phyloP scores from a whole-genome alignment of 92 coral and sea anemone species.

The Heteractis magnifica region DNA sequence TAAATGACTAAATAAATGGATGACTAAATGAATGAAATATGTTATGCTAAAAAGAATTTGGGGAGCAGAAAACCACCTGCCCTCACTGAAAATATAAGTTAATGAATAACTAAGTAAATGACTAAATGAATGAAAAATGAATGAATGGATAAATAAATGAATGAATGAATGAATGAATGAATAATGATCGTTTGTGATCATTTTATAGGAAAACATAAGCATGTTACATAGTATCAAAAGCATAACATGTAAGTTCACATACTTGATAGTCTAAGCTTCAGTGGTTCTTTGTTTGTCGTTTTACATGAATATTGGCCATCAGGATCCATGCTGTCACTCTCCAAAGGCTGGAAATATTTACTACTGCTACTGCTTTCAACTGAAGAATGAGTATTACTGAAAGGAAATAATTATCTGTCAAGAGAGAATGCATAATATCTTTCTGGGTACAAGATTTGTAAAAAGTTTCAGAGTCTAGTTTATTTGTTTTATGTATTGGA shows the following conservation, averaged over 20 bases:
- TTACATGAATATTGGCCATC: constrained; percentile 81
- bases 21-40: no score
- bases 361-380: constrained; percentile 12
- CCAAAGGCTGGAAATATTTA: constrained; percentile 62
- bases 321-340: constrained; percentile 29
- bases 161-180: background rate
- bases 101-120: background rate
- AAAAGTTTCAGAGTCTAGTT: no score
- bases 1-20: no score
- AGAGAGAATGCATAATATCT: background rate
- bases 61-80: no score
- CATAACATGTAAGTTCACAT: constrained; percentile 12
- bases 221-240: background rate
- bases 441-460: no score
- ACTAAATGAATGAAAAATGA: background rate
- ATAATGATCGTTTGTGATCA: background rate
- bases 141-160: background rate
- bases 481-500: no score
- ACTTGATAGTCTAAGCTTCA: constrained; percentile 90
- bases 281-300: constrained; percentile 79
- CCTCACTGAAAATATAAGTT: no score
- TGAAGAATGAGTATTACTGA: constrained; percentile 35
- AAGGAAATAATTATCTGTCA: background rate
- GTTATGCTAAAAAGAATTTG: no score
- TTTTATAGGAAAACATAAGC: background rate